Conservation (phyloP, 2,888 invertebrate species). For the Noctuana brunneofusca region DNA sequence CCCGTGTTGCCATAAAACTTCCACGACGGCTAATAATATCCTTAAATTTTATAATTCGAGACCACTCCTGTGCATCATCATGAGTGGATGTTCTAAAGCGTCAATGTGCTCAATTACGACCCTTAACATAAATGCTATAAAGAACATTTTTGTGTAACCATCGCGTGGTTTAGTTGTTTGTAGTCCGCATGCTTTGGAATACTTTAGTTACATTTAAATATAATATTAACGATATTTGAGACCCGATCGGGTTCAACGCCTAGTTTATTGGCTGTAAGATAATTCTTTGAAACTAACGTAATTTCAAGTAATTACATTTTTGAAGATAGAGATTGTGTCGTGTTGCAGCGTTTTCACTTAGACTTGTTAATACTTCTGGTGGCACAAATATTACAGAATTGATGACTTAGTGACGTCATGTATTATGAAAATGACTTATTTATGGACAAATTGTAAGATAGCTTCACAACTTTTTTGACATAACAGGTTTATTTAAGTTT, state of each 20-base stretch:
- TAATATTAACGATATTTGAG: slow-evolving; percentile 15
- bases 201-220: slow-evolving; percentile 4
- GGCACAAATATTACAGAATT: too few relatives aligned
- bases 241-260: not conserved
- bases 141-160: slow-evolving; percentile 17
- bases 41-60: slow-evolving; percentile 21
- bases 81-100: slow-evolving; percentile 16
- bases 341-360: too few relatives aligned
- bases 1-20: slow-evolving; percentile 22
- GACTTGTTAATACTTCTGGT: too few relatives aligned
- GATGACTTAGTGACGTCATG: too few relatives aligned
- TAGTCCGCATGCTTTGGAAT: slow-evolving; percentile 15
- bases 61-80: slow-evolving; percentile 14
- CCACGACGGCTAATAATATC: slow-evolving; percentile 16
- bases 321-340: not conserved
- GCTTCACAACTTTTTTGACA: too few relatives aligned
- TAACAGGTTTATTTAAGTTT: too few relatives aligned
- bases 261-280: not conserved
- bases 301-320: not conserved
- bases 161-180: slow-evolving; percentile 2
- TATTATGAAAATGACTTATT: too few relatives aligned
- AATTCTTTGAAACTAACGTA: not conserved
- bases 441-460: too few relatives aligned
- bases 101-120: slow-evolving; percentile 16
- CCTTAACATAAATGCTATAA: slow-evolving; percentile 28